Percentiles rank a stretch among this genome's conserved stretches.
These are phyloP conservation scores for Amphipyra tragopoginis DNA, from an alignment of 2,888 invertebrate genomes.

Conservation along the genomic window DNA sequence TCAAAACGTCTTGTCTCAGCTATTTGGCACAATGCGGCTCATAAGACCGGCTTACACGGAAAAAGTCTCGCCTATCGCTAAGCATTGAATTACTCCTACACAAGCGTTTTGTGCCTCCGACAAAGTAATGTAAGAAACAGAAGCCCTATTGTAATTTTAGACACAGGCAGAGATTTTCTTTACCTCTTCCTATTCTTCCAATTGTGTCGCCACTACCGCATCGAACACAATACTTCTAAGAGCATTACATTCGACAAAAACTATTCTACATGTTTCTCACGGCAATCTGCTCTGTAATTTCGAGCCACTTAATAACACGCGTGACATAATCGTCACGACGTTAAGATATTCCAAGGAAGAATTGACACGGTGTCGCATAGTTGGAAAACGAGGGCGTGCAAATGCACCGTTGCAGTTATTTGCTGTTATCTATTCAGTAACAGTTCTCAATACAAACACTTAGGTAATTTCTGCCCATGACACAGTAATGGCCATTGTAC, in stretches of 20 bases:
- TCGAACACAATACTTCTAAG: slow-evolving; percentile 26
- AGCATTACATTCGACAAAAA: slow-evolving; percentile 37
- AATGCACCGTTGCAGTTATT: slow-evolving; percentile 52
- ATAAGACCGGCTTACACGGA: slow-evolving; percentile 4
- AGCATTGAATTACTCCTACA: slow-evolving; percentile 39
- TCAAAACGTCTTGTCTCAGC: slow-evolving; percentile 13
- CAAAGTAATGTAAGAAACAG: slow-evolving; percentile 16
- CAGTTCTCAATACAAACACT: slow-evolving; percentile 34
- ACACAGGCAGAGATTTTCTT: slow-evolving; percentile 10
- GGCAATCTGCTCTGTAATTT: slow-evolving; percentile 54
- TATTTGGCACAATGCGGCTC: slow-evolving; percentile 6
- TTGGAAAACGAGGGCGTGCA: slow-evolving; percentile 39
- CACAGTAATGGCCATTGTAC: slow-evolving; percentile 58
- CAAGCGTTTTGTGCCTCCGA: slow-evolving; percentile 10
- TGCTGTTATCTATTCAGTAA: slow-evolving; percentile 41
- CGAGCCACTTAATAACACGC: slow-evolving; percentile 47
- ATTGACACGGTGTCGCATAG: slow-evolving; percentile 29
- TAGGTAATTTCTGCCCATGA: slow-evolving; percentile 64
- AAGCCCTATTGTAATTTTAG: slow-evolving; percentile 28
- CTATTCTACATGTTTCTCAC: slow-evolving; percentile 51
- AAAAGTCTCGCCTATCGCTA: slow-evolving; percentile 13
- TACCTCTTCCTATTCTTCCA: slow-evolving; percentile 24
- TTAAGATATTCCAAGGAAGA: slow-evolving; percentile 30
- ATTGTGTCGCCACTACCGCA: slow-evolving; percentile 24
- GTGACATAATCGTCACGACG: slow-evolving; percentile 53